Conservation (phyloP, 2,113 vertebrate genomes). For the Leptobrachium ailaonicum region DNA sequence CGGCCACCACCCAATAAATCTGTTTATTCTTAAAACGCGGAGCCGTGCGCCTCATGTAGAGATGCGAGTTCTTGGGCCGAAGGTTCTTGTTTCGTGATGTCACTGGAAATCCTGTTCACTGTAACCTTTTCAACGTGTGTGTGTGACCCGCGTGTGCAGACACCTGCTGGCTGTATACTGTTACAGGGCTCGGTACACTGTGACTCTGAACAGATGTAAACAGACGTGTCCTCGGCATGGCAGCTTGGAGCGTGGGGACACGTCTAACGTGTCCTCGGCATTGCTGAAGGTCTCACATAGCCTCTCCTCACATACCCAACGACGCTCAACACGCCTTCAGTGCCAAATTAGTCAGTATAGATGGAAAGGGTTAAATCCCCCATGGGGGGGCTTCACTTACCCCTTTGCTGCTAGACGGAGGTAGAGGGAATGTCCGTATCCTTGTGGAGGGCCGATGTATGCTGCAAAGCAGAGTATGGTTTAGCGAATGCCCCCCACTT, state of each 20-base stretch:
- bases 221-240: neutral
- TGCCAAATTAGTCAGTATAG: constrained; percentile 11
- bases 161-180: constrained; percentile 12
- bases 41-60: neutral
- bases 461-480: neutral
- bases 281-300: no score
- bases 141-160: constrained; percentile 34
- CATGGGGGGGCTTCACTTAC: neutral
- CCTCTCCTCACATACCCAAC: neutral
- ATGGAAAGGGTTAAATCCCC: constrained; percentile 18
- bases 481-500: neutral
- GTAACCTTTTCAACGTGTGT: constrained; percentile 21
- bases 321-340: constrained; percentile 2
- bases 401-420: constrained; percentile 37
- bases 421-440: neutral
- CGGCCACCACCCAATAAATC: neutral
- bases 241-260: no score
- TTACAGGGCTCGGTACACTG: constrained; percentile 16
- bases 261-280: no score
- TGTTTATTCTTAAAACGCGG: neutral
- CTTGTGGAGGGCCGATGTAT: neutral
- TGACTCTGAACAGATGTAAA: constrained; percentile 1
- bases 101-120: constrained; percentile 35
- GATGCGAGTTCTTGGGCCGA: constrained; percentile 2
- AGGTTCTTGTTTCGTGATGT: constrained; percentile 17